Base-by-base conservation (phyloP, 2,888 invertebrate species). In the Acleris holmiana region DNA sequence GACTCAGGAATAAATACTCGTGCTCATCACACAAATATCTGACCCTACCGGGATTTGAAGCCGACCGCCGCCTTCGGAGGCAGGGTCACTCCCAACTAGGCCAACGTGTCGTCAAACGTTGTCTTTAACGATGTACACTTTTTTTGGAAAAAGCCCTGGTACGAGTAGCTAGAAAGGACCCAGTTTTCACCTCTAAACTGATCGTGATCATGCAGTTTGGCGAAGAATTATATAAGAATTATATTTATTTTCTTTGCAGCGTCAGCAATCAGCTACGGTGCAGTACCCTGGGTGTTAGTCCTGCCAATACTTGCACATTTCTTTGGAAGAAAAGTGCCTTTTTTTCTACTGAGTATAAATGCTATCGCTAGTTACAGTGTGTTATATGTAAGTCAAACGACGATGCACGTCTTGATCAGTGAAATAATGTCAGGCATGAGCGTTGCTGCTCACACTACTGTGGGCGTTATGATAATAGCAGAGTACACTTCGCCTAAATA, bases 401-500 rank as follows among this genome's bases (percentile, higher is more conserved):
- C 17, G 15, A n/a, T 21, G 4, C 74, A 77, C 2, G 68, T 80
- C 15, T 44, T 80, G 4, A 71, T 77, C 17, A 74, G 77, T 18
- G 66, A 69, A 54, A 69, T 75, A 13, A 71, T 78, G 46, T 75
- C 75, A 68, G 78, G 81, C 2, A 68, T 80, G 6, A 67, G 73
- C 2, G 69, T 73, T 23, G 76, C 73, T 3, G 68, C 72, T 0
- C 73, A 70, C 13, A 60, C 76, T 10, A 76, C 78, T 0, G 51
- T 77, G 8, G 53, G 68, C 6, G 5, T 76, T 0, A 61, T 74
- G 41, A 68, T 81, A 2, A 3, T 79, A 13, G 72, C 80, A 4
- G 80, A 82, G 21, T 81, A 76, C 18, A 74, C 73, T 8, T 78
- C 78, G 4, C 77, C 81, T 1, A 71, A 65, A 62, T 75, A 79